These are phyloP conservation scores for Drosophila fuyamai DNA, from an alignment of 1,140 invertebrate genomes.

Conservation along the genomic window DNA sequence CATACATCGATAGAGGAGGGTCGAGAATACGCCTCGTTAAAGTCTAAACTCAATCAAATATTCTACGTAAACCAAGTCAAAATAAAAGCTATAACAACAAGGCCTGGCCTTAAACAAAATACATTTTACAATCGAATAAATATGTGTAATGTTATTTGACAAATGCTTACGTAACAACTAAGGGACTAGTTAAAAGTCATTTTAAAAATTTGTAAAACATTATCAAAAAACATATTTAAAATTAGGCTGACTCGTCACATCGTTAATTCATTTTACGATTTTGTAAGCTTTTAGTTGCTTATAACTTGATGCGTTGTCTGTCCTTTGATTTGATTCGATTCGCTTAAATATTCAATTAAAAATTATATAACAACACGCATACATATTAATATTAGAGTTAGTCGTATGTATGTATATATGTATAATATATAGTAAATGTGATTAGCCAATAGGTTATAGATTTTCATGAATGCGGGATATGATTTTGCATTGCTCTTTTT, in stretches of 20 bases:
- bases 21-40: constrained; percentile 14
- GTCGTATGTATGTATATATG: constrained; percentile 53
- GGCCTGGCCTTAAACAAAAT: constrained; percentile 69
- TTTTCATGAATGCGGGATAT: constrained; percentile 62
- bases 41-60: constrained; percentile 11
- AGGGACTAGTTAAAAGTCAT: constrained; percentile 64
- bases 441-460: constrained; percentile 71
- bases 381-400: constrained; percentile 54
- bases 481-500: constrained; percentile 66
- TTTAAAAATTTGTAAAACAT: constrained; percentile 47
- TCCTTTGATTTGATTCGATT: constrained; percentile 74
- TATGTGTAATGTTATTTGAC: constrained; percentile 18
- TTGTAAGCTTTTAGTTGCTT: constrained; percentile 72
- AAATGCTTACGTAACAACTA: constrained; percentile 53
- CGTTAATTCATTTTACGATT: constrained; percentile 47
- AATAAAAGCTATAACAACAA: constrained; percentile 52
- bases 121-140: constrained; percentile 45
- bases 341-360: constrained; percentile 62
- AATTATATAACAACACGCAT: constrained; percentile 79
- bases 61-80: constrained; percentile 40
- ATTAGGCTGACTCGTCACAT: constrained; percentile 24
- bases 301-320: constrained; percentile 77
- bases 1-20: constrained; percentile 59
- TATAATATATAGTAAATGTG: constrained; percentile 61
- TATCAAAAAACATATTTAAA: constrained; percentile 42